Evolutionary conservation across 1,140 invertebrate genomes (phyloP).

Genomic region (Melanaphis sacchari): DNA sequence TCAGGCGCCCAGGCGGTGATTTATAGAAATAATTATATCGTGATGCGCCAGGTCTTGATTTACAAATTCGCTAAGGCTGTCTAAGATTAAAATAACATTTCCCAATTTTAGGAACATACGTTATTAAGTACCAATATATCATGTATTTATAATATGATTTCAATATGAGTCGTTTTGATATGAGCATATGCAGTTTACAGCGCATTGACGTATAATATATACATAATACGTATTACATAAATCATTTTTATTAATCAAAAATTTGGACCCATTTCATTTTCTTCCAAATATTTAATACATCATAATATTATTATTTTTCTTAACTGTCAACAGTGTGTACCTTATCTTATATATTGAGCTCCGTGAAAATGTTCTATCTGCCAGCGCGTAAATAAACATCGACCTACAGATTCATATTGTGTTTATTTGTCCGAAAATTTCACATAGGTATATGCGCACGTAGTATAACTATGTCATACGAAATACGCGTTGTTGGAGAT

Average conservation of each 20-base stretch:
- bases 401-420: neutral
- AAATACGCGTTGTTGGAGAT: neutral
- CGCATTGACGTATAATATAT: neutral
- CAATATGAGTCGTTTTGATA: neutral
- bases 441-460: neutral
- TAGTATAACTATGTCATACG: neutral
- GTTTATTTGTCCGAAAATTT: neutral
- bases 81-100: neutral
- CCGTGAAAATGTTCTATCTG: neutral
- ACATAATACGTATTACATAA: neutral
- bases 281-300: neutral
- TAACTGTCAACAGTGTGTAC: neutral
- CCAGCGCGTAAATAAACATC: neutral
- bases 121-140: neutral
- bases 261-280: neutral
- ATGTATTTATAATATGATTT: neutral
- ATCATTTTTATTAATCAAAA: slow-evolving; percentile 9
- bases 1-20: neutral
- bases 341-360: neutral
- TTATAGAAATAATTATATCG: neutral
- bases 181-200: neutral
- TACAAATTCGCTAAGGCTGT: neutral
- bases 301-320: neutral
- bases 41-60: neutral
- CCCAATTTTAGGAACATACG: neutral